phyloP scores from a whole-genome alignment of 2,888 invertebrate genomes.

The Synanthedon myopaeformis region DNA sequence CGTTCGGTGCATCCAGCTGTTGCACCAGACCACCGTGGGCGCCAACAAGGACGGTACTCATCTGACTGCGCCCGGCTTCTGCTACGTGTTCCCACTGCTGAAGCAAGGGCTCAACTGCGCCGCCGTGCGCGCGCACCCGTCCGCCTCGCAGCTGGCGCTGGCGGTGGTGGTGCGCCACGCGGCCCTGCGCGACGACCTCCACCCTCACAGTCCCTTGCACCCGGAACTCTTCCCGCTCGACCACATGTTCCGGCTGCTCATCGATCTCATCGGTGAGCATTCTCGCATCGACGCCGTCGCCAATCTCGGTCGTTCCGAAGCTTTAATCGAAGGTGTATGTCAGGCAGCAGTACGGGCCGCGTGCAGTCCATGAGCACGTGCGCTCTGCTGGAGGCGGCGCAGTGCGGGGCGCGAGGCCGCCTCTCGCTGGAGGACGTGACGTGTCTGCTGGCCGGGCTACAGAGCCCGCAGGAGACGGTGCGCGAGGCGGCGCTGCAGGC shows the following conservation, averaged over 20 bases:
- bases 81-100: constrained; percentile 85
- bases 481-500: constrained; percentile 85
- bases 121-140: constrained; percentile 55
- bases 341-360: constrained; percentile 74
- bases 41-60: constrained; percentile 16
- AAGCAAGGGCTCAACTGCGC: constrained; percentile 44
- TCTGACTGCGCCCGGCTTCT: constrained; percentile 82
- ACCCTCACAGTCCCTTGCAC: constrained; percentile 68
- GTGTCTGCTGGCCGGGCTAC: constrained; percentile 81
- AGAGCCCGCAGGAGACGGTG: constrained; percentile 77
- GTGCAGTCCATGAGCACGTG: constrained; percentile 83
- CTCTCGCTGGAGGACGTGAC: constrained; percentile 77
- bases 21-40: constrained; percentile 63
- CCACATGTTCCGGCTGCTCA: constrained; percentile 83
- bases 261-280: constrained; percentile 78
- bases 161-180: constrained; percentile 79
- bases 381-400: constrained; percentile 84
- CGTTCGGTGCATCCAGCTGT: constrained; percentile 71
- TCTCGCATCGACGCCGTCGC: background rate
- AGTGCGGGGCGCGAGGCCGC: constrained; percentile 77
- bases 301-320: background rate
- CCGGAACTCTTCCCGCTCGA: constrained; percentile 84
- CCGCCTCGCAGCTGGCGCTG: constrained; percentile 65
- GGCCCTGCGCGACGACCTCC: constrained; percentile 65
- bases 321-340: constrained; percentile 1